Evolutionary conservation across 2,888 invertebrate species (phyloP).

Genomic region (Mythimna albipuncta): DNA sequence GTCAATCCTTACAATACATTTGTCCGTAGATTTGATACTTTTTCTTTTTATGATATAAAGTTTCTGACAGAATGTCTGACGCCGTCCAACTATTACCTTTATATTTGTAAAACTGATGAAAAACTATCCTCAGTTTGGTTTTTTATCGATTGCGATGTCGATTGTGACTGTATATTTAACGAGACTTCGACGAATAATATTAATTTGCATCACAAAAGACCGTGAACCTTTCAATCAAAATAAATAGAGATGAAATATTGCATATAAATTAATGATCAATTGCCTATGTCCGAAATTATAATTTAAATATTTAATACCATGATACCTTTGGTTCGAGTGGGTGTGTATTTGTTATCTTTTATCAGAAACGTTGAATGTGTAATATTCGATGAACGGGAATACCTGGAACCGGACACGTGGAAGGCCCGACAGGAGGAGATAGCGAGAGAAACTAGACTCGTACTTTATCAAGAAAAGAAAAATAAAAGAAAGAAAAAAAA

Average conservation of each 20-base stretch:
- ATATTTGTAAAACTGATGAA: conserved; percentile 4
- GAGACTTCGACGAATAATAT: conserved; percentile 16
- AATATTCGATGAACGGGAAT: no score
- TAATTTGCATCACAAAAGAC: conserved; percentile 37
- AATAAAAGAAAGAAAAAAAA: no score
- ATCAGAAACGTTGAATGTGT: not conserved
- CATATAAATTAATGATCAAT: conserved; percentile 21
- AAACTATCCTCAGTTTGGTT: not conserved
- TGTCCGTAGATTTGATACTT: no score
- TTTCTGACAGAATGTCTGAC: not conserved
- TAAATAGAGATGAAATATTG: conserved; percentile 19
- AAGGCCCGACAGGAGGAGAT: no score
- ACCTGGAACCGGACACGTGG: no score
- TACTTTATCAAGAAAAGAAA: no score
- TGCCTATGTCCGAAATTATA: not conserved
- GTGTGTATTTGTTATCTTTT: not conserved
- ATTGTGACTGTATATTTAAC: conserved; percentile 7
- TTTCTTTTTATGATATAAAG: no score
- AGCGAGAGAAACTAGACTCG: no score
- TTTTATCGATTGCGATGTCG: not conserved
- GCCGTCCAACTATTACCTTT: no score
- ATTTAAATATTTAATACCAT: conserved; percentile 10
- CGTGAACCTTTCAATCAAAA: conserved; percentile 23
- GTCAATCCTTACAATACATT: no score
- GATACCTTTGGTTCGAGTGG: not conserved